A percentile compares a stretch with the other conserved stretches of the same genome.
phyloP scores from a whole-genome alignment of 1,140 invertebrate species.

The Drosophila melanica region DNA sequence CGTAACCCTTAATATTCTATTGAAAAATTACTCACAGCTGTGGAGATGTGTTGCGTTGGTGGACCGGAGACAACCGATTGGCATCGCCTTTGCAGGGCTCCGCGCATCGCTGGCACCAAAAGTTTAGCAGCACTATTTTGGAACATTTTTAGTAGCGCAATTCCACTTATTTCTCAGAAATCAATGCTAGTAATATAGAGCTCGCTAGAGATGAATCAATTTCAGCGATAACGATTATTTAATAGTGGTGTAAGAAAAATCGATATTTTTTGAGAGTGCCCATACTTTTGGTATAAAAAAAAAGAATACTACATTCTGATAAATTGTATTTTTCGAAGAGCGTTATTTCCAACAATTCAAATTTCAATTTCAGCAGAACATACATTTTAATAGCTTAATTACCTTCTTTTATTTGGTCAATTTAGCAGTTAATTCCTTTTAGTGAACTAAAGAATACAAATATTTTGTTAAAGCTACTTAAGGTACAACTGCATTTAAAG shows the following conservation, averaged over 20 bases:
- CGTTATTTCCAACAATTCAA: neutral
- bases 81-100: conserved; percentile 69
- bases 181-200: conserved; percentile 51
- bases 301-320: conserved; percentile 6
- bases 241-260: neutral
- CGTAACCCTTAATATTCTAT: conserved; percentile 62
- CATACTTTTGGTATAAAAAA: neutral
- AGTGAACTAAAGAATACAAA: conserved; percentile 35
- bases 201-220: conserved; percentile 17
- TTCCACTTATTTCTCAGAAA: conserved; percentile 31
- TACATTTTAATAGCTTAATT: too few relatives aligned
- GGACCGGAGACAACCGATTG: conserved; percentile 80
- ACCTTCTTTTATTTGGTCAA: neutral
- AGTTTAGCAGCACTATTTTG: conserved; percentile 80
- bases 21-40: conserved; percentile 69
- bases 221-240: conserved; percentile 5
- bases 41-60: conserved; percentile 70
- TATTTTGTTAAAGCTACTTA: conserved; percentile 33
- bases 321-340: neutral
- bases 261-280: neutral
- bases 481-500: conserved; percentile 24
- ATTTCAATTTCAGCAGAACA: neutral
- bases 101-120: conserved; percentile 75
- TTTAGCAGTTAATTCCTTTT: conserved; percentile 21
- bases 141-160: conserved; percentile 66